Base-by-base conservation (phyloP, 2,797 vertebrate species). In the Triplophysa yarkandensis region DNA sequence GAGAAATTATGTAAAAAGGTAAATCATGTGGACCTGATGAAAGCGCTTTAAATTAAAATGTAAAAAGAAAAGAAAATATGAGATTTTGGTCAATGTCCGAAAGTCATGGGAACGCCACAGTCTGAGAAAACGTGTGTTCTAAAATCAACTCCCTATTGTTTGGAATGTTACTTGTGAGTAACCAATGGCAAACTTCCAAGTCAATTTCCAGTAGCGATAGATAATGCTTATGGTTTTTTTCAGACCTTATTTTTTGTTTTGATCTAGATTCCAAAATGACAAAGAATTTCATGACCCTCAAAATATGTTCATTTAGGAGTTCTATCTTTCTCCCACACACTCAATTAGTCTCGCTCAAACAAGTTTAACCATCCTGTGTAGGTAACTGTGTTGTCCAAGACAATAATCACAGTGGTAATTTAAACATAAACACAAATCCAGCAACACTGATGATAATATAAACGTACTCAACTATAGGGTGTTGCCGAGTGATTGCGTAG, bases 381-480 rank as follows among this genome's bases (percentile, higher is more conserved):
- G 84, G 81, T 85, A 83, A 87, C 79, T 78, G 69, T 58, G 43
- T 82, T 81, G 87, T 85, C 78, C 85, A 87, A 85, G 80, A 81
- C 87, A 86, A 84, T 88, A 85, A 86, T 84, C 75, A 81, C 82
- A 79, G 13, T 60, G 70, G 70, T 83, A 87, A 88, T 88, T 85
- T 85, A 78, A 87, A 87, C 82, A 84, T 87, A 87, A 89, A 90
- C 85, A 87, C 83, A 3, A 86, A 87, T 86, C 84, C 68, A 77
- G 72, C 73, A 71, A 80, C 76, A 58, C 79, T 75, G 76, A 68
- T 52, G 81, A 80, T 79, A 74, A 80, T 84, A 79, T 70, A 88
- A 81, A 83, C 77, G 81, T 76, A 64, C 74, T 69, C 50, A 44
- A 60, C 44, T 44, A 52, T 52, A 27, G 48, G 48, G 48, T 64